phyloP scores from a whole-genome alignment of 2,113 vertebrate species.

The Arvicanthis niloticus region DNA sequence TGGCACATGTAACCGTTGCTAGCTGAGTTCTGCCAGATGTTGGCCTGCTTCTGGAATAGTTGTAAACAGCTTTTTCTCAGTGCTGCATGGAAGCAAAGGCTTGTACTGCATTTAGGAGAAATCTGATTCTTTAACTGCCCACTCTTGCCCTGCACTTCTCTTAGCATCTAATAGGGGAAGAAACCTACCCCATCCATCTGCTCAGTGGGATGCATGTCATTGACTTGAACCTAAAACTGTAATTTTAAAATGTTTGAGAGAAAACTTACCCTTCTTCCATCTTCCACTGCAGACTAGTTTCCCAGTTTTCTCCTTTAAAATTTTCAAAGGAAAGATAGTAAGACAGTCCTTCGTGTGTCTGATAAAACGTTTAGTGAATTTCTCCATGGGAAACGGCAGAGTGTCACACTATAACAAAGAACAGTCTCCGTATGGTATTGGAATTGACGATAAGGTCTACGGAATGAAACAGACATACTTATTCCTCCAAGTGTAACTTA shows the following conservation, averaged over 20 bases:
- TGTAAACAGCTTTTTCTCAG: neutral
- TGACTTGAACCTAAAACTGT: neutral
- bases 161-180: neutral
- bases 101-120: neutral
- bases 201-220: neutral
- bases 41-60: neutral
- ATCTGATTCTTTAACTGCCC: neutral
- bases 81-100: neutral
- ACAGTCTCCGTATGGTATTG: neutral
- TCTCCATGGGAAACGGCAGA: neutral
- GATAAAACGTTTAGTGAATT: neutral
- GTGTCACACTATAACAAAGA: neutral
- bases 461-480: neutral
- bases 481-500: neutral
- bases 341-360: neutral
- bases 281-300: neutral
- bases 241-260: constrained; percentile 5
- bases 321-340: neutral
- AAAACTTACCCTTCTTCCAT: neutral
- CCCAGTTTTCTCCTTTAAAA: neutral
- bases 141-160: neutral
- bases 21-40: constrained; percentile 57
- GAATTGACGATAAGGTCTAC: neutral
- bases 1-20: neutral
- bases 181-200: neutral